Evolutionary conservation across 2,113 vertebrate species (phyloP), one percentile per base, ranked within the genome.

Genomic region (Cyprinodon brontotheroides): DNA sequence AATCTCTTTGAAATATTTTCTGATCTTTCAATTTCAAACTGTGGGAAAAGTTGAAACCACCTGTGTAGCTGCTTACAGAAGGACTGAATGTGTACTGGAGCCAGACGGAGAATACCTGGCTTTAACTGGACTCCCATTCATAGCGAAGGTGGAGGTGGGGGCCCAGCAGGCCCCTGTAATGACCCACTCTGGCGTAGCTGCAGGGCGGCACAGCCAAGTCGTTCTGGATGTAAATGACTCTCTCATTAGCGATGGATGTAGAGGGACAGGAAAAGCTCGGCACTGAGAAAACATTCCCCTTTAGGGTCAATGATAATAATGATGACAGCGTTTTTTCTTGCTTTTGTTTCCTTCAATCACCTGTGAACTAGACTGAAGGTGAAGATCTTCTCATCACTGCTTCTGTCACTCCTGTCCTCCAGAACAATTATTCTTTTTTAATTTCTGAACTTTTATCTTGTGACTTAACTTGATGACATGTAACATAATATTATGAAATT

Each of bases 301-400:
- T 89, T 92, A 87, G 92, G 70, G 70, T 80, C 69, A 75, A 37
- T 68, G 68, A 83, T 90, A 87, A 90, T 92, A 82, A 93, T 92
- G 75, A 89, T 89, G 85, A 91, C 72, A 61, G 77, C 83, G 91
- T 89, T 92, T 84, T 87, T 86, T 3, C 68, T 68, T 53, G 78
- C 84, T 82, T 87, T 93, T 92, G 91, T 92, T 65, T 75, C 72
- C 11, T 75, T 87, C 83, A 86, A 87, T 91, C 76, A 89, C 11
- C 77, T 85, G 86, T 86, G 80, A 85, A 86, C 67, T 47, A 71
- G 64, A 37, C 12, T 40, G 4, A 29, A 70, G 65, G 69, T 20
- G 36, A 57, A 61, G 48, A 68, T 14, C 10, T n/a, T 50, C 45
- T 14, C 43, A 12, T 29, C 11, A 29, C 65, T 14, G 29, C 22